Evolutionary conservation across 1,140 invertebrate species (phyloP).

Genomic region (Sogatella furcifera): DNA sequence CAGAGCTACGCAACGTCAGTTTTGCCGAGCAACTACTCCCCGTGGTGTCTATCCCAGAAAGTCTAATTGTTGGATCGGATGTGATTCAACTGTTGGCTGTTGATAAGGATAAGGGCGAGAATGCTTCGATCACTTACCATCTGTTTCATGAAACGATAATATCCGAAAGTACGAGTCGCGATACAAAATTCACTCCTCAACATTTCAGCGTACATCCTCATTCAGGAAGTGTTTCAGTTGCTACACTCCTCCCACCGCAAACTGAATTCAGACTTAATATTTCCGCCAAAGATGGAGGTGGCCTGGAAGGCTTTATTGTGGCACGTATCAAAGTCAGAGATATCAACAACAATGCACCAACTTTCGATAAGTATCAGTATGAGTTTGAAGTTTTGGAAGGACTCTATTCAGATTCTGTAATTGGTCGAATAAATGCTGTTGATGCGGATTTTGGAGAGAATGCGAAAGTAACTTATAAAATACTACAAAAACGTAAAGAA

Average conservation of each 20-base stretch:
- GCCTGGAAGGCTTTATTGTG: conserved; percentile 52
- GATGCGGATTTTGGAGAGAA: conserved; percentile 68
- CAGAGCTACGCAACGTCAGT: conserved; percentile 7
- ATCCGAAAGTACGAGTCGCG: conserved; percentile 33
- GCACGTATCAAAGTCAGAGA: conserved; percentile 60
- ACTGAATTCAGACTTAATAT: conserved; percentile 66
- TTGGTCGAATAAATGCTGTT: conserved; percentile 62
- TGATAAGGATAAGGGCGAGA: conserved; percentile 67
- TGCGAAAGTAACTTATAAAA: conserved; percentile 60
- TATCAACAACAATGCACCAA: conserved; percentile 76
- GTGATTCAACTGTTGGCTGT: conserved; percentile 68
- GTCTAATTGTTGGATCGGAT: conserved; percentile 55
- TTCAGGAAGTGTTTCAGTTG: conserved; percentile 63
- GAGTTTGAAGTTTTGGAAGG: conserved; percentile 74
- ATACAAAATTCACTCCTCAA: conserved; percentile 32
- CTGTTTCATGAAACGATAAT: conserved; percentile 52
- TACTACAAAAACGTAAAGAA: conserved; percentile 44
- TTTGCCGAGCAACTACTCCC: conserved; percentile 32
- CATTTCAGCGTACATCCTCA: conserved; percentile 63
- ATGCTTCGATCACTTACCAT: conserved; percentile 65
- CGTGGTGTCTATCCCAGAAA: conserved; percentile 62
- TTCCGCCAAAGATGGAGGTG: conserved; percentile 61
- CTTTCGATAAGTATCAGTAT: conserved; percentile 71
- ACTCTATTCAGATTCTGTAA: conserved; percentile 49
- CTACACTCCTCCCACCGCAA: conserved; percentile 60